These are phyloP conservation scores for Heterochromis multidens DNA, from an alignment of 2,113 vertebrate genomes.

Conservation along the genomic window DNA sequence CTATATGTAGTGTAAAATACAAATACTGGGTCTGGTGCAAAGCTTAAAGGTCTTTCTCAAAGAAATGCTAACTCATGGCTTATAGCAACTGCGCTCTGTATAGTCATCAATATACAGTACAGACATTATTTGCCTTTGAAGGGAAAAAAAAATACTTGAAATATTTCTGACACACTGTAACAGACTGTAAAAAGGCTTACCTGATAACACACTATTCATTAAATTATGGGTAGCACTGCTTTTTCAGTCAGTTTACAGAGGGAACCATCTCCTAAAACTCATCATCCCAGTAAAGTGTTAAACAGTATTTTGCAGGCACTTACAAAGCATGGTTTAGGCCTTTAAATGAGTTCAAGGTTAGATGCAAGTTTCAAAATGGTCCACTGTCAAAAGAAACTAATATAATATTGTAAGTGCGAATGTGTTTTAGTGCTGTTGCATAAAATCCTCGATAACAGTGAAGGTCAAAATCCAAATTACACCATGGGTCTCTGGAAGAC, in stretches of 20 bases:
- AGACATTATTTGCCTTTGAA: conserved; percentile 19
- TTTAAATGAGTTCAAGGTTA: conserved; percentile 27
- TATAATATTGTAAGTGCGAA: neutral
- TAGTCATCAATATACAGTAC: conserved; percentile 39
- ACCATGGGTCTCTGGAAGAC: conserved; percentile 34
- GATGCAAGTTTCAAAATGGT: conserved; percentile 27
- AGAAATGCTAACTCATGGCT: conserved; percentile 47
- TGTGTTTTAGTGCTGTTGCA: conserved; percentile 9
- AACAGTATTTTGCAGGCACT: conserved; percentile 58
- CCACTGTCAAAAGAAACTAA: neutral
- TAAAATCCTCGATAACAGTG: conserved; percentile 33
- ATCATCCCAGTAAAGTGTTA: conserved; percentile 4
- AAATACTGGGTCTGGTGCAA: conserved; percentile 61
- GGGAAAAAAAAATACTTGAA: neutral
- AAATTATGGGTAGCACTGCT: conserved; percentile 17
- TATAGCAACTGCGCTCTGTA: conserved; percentile 32
- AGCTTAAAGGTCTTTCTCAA: conserved; percentile 59
- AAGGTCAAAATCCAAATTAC: conserved; percentile 3
- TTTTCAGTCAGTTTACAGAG: conserved; percentile 37
- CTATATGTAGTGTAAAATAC: conserved; percentile 28
- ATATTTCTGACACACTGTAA: conserved; percentile 19
- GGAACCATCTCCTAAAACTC: conserved; percentile 3
- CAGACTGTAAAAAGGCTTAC: conserved; percentile 36
- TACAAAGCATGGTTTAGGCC: conserved; percentile 52
- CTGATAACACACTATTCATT: conserved; percentile 40